Base-by-base conservation (phyloP, 2,888 invertebrate species). In the Lissonota sp. region DNA sequence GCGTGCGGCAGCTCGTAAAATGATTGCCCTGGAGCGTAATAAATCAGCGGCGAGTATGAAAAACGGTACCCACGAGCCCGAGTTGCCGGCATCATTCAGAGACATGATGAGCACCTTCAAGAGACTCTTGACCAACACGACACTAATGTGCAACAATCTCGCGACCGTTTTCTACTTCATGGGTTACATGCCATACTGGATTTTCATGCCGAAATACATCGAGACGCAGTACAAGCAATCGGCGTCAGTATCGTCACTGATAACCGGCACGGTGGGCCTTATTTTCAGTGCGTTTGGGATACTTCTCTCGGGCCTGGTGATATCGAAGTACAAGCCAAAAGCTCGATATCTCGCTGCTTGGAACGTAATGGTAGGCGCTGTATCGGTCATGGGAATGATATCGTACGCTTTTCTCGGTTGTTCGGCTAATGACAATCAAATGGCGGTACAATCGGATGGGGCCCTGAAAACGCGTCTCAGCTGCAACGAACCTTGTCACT, bases 171-270 rank as follows among this genome's bases (percentile, higher is more conserved):
- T 96, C 87, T 96, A 96, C 87, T 94, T 96, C 78, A 93, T 95
- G 87, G 95, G 95, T 0, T 95, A 95, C 88, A 95, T 95, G 93
- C 96, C 96, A 0, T 96, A 96, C 88, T 96, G 96, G 95, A 96
- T 96, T 62, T 97, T 96, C 88, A 94, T 97, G 91, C 96, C 97
- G 0, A 97, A 97, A 90, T 97, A 97, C 88, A 96, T 97, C 82
- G 97, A 97, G 92, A 96, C 96, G 0, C 96, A 97, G 91, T 97
- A 96, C 91, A 94, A 95, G 74, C 95, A 96, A 86, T 95, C 96
- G 5, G 96, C 97, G 0, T 95, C 96, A 0, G 94, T 94, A 6
- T 96, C 97, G 0, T 96, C 96, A 84, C 93, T 97, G 83, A 95
- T 96, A 58, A 96, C 97, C 64, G 97, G 96, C 72, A 95, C 95